Conservation (phyloP, 2,888 invertebrate genomes). For the Sepioteuthis lessoniana region DNA sequence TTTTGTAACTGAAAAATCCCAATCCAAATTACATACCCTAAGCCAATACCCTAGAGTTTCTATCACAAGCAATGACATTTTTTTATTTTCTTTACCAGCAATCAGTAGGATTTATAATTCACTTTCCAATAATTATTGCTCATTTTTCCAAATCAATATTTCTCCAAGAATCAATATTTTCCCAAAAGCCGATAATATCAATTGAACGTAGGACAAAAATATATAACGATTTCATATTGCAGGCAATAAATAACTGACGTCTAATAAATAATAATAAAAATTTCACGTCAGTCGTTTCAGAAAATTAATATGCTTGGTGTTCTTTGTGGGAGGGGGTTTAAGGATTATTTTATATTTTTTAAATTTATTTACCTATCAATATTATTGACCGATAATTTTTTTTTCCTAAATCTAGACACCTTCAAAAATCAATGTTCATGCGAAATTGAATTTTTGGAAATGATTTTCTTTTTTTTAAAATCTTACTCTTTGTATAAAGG, state of each 20-base stretch:
- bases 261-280: background rate
- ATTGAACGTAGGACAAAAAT: background rate
- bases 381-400: background rate
- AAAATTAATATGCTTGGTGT: background rate
- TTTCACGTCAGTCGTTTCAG: background rate
- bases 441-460: background rate
- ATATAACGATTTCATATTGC: background rate
- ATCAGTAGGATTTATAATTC: too few relatives aligned
- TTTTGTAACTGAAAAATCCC: too few relatives aligned
- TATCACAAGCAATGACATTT: too few relatives aligned
- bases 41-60: too few relatives aligned
- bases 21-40: too few relatives aligned
- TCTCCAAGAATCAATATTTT: too few relatives aligned
- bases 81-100: too few relatives aligned
- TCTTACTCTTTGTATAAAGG: background rate
- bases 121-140: too few relatives aligned
- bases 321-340: background rate
- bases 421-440: background rate
- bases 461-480: background rate
- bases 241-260: background rate
- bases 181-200: too few relatives aligned
- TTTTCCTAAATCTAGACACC: background rate
- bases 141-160: too few relatives aligned
- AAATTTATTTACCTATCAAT: background rate
- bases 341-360: background rate